Evolutionary conservation across 1,140 invertebrate species (phyloP), one percentile per base, ranked within the genome.

Genomic region (Halictus rubicundus): DNA sequence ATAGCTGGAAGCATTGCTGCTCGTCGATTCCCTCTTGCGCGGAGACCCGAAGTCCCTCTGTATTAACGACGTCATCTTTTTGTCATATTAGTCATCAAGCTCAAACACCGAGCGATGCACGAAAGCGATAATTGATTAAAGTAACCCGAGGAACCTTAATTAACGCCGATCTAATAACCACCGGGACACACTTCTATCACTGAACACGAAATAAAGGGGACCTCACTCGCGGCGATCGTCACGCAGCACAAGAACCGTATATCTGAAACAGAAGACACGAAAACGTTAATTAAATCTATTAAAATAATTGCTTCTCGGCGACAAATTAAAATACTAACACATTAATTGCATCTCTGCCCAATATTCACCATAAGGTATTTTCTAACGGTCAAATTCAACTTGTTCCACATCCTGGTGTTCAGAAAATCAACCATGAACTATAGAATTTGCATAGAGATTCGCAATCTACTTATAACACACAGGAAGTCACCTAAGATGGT

Each of bases 1-100:
- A 78, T 92, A 92, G 75, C 89, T 92, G 46, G 91, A 92, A 16
- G 91, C 89, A 84, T 90, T 92, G 74, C 91, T 92, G 68, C 90
- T 83, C 39, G 80, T 91, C 19, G 91, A 92, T 68, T 92, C 91
- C 73, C 91, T 89, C 54, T 91, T 92, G 59, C 72, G 89, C 68
- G 88, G 88, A 81, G 90, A 86, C 61, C 79, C 86, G 42, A 75
- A 84, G 72, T 92, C 90, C 84, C 89, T 90, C 75, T 89, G 90
- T 60, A 89, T 42, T 68, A 90, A 68, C 78, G 91, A 92, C 86
- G 91, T 91, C 91, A 92, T 92, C 84, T 86, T 89, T 61, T 85
- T 88, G 54, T 86, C 88, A 88, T 87, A 88, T 90, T 88, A 87
- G 27, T 77, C 78, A 78, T 71, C 66, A 61, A 75, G 70, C 78